Evolutionary conservation across 2,888 invertebrate genomes (phyloP).

Genomic region (Enchytraeus crypticus): DNA sequence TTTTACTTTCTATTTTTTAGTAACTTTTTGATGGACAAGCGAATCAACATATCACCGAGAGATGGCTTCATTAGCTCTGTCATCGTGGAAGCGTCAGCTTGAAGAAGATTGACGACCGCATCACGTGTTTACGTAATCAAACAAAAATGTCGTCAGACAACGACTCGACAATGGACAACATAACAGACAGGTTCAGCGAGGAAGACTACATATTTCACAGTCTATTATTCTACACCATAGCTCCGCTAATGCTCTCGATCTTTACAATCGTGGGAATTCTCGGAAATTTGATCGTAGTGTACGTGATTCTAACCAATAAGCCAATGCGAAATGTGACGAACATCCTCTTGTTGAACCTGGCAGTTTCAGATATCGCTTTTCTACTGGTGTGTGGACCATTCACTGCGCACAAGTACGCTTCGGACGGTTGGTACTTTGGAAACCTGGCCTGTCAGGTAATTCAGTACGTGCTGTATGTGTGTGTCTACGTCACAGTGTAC

Average conservation of each 20-base stretch:
- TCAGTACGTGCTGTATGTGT: constrained; percentile 25
- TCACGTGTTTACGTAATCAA: too few relatives aligned
- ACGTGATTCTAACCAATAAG: constrained; percentile 15
- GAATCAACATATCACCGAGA: too few relatives aligned
- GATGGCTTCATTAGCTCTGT: too few relatives aligned
- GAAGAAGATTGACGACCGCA: too few relatives aligned
- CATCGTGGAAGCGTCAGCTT: too few relatives aligned
- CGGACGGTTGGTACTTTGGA: constrained; percentile 20
- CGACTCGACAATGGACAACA: too few relatives aligned
- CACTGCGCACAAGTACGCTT: constrained; percentile 19
- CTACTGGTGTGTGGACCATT: constrained; percentile 21
- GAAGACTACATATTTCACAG: constrained; percentile 11
- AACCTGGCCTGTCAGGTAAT: constrained; percentile 21
- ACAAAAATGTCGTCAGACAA: too few relatives aligned
- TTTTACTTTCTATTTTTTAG: too few relatives aligned
- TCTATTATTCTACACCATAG: constrained; percentile 7
- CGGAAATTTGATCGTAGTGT: constrained; percentile 20
- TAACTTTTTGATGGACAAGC: too few relatives aligned
- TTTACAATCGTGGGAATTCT: constrained; percentile 17
- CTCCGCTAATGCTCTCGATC: constrained; percentile 13
- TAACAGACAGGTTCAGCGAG: background rate
- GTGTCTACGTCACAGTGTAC: constrained; percentile 21
- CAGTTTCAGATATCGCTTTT: constrained; percentile 19
- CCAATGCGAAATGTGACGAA: constrained; percentile 21
- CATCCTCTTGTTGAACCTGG: constrained; percentile 21